phyloP scores from a whole-genome alignment of 2,888 invertebrate genomes.

The Agrochola litura region DNA sequence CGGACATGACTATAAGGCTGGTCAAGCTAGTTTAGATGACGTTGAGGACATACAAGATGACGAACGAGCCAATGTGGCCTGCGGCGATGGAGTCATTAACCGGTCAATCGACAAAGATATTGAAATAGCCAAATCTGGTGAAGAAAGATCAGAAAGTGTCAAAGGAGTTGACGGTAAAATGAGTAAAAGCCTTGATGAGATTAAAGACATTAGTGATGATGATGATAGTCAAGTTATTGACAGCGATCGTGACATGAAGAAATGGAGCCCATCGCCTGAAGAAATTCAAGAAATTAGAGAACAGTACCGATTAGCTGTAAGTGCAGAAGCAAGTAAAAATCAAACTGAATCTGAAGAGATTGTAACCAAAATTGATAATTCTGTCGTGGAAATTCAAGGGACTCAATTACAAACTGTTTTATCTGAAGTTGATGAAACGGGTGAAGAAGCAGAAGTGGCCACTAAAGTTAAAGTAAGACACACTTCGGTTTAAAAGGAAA shows the following conservation, averaged over 20 bases:
- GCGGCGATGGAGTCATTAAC: slow-evolving; percentile 40
- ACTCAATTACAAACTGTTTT: slow-evolving; percentile 13
- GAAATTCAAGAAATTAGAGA: slow-evolving; percentile 43
- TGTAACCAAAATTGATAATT: slow-evolving; percentile 62
- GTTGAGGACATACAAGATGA: slow-evolving; percentile 86
- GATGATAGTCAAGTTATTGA: slow-evolving; percentile 54
- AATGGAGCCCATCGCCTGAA: slow-evolving; percentile 50
- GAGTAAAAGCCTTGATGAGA: slow-evolving; percentile 54
- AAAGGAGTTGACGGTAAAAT: slow-evolving; percentile 29
- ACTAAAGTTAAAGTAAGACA: slow-evolving; percentile 38
- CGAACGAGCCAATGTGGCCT: slow-evolving; percentile 48
- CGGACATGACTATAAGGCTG: slow-evolving; percentile 69
- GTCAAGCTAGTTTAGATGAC: slow-evolving; percentile 86
- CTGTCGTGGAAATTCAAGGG: slow-evolving; percentile 12
- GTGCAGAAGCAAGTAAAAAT: slow-evolving; percentile 67
- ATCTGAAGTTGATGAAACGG: slow-evolving; percentile 39
- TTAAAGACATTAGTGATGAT: slow-evolving; percentile 65
- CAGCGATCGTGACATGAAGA: slow-evolving; percentile 51
- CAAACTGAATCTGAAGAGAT: slow-evolving; percentile 66
- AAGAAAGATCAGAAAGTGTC: slow-evolving; percentile 27
- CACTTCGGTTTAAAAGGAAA: slow-evolving; percentile 41
- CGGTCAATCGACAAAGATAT: slow-evolving; percentile 21
- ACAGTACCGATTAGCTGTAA: slow-evolving; percentile 42
- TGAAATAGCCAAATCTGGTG: slow-evolving; percentile 3
- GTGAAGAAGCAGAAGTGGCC: slow-evolving; percentile 24